Percentiles rank a stretch among this genome's conserved stretches.
Evolutionary conservation across 2,797 vertebrate species (phyloP).

Genomic region (Coendou prehensilis): DNA sequence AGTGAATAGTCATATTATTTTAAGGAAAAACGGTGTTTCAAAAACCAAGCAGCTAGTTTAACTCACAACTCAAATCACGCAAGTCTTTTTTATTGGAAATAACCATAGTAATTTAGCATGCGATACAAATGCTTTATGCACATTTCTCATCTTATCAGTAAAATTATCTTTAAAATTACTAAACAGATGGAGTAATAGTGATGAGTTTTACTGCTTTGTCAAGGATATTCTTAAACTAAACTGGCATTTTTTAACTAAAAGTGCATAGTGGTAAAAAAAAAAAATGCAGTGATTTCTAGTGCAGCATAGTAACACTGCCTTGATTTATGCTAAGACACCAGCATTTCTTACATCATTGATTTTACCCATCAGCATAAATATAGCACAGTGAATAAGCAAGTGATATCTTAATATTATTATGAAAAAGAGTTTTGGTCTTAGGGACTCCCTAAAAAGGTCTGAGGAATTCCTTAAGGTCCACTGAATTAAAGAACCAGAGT

Average conservation of each 20-base stretch:
- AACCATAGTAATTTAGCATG: fast-evolving
- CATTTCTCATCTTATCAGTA: neutral
- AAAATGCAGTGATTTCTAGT: too few species aligned
- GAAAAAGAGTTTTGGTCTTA: neutral
- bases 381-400: neutral
- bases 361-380: neutral
- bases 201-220: neutral
- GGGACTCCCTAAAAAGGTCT: neutral
- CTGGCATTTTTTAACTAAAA: neutral
- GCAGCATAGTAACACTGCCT: neutral
- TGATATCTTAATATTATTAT: neutral
- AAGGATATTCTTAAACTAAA: neutral
- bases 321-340: neutral
- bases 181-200: neutral
- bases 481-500: neutral
- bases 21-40: neutral
- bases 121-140: neutral
- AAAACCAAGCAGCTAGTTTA: neutral
- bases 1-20: conserved; percentile 32
- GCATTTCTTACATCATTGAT: neutral
- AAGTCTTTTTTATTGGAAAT: neutral
- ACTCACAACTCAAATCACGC: neutral
- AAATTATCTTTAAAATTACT: neutral
- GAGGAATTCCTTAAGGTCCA: neutral
- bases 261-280: neutral